A percentile compares a stretch with the other conserved stretches of the same genome.
These are phyloP conservation scores for Osmoderma eremita DNA, from an alignment of 2,888 invertebrate genomes.

Conservation along the genomic window DNA sequence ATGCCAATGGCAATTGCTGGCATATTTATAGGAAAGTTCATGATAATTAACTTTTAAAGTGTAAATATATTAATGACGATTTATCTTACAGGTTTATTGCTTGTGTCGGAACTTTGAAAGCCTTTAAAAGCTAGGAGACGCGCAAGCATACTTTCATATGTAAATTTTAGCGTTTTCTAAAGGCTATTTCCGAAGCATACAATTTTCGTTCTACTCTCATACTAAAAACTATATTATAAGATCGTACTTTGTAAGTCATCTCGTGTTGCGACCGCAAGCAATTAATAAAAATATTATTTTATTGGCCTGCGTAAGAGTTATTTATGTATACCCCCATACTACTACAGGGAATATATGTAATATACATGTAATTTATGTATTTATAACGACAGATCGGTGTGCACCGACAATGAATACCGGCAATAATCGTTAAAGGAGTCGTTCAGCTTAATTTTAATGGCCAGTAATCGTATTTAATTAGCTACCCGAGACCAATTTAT, in stretches of 20 bases:
- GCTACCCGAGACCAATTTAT: constrained; percentile 15
- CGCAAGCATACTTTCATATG: background rate
- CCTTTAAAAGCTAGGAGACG: background rate
- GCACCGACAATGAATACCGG: background rate
- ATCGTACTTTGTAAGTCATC: background rate
- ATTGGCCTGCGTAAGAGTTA: background rate
- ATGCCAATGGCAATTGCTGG: background rate
- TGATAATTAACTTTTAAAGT: constrained; percentile 4
- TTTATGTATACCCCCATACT: background rate
- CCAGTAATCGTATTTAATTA: constrained; percentile 26
- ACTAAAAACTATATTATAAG: background rate
- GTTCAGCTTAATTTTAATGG: constrained; percentile 24
- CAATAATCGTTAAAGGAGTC: constrained; percentile 13
- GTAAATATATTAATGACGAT: constrained; percentile 5
- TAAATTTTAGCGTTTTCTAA: constrained; percentile 19
- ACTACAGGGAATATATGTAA: background rate
- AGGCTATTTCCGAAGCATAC: constrained; percentile 3
- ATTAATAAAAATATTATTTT: constrained; percentile 22
- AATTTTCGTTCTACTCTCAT: background rate
- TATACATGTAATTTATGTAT: constrained; percentile 3
- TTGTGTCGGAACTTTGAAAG: constrained; percentile 15
- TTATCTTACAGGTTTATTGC: constrained; percentile 15
- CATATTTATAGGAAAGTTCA: constrained; percentile 7
- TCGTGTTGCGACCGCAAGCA: background rate
- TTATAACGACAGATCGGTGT: constrained; percentile 9